A percentile compares a stretch with the other conserved stretches of the same genome.
phyloP scores from a whole-genome alignment of 30 jellyfish, hydroid and myxozoan species.

The Cassiopea xamachana region DNA sequence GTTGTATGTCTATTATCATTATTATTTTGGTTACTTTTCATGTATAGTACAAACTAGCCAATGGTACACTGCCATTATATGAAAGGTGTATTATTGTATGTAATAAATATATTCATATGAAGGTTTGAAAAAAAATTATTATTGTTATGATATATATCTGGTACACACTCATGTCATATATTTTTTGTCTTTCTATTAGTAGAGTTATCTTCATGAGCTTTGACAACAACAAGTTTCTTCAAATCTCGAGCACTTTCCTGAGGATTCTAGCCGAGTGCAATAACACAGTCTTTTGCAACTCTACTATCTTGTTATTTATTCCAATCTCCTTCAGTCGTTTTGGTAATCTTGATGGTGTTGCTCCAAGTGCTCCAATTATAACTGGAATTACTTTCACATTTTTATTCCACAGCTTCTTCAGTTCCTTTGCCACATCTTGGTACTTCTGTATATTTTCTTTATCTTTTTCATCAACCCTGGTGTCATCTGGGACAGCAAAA shows the following conservation, averaged over 20 bases:
- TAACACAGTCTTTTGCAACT: not conserved
- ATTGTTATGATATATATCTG: too few species aligned
- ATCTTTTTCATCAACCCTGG: not conserved
- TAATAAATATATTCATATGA: too few species aligned
- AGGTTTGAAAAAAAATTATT: too few species aligned
- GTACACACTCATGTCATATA: too few species aligned
- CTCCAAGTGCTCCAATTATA: not conserved
- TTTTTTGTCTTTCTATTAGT: not conserved
- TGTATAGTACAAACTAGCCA: too few species aligned
- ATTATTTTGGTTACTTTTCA: too few species aligned
- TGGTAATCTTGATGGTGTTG: not conserved
- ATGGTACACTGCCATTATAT: too few species aligned
- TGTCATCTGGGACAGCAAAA: not conserved
- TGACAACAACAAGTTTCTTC: not conserved
- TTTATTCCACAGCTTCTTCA: not conserved
- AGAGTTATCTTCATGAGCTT: not conserved
- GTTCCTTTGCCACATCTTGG: not conserved
- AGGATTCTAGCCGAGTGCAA: not conserved
- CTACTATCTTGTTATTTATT: not conserved
- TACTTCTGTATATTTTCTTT: conserved; percentile 1
- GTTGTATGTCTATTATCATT: too few species aligned
- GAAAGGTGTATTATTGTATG: too few species aligned
- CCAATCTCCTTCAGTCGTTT: not conserved
- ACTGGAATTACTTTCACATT: not conserved
- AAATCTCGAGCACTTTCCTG: not conserved